A percentile compares a stretch with the other conserved stretches of the same genome.
phyloP scores from a whole-genome alignment of 2,797 vertebrate species.

The Takifugu rubripes region DNA sequence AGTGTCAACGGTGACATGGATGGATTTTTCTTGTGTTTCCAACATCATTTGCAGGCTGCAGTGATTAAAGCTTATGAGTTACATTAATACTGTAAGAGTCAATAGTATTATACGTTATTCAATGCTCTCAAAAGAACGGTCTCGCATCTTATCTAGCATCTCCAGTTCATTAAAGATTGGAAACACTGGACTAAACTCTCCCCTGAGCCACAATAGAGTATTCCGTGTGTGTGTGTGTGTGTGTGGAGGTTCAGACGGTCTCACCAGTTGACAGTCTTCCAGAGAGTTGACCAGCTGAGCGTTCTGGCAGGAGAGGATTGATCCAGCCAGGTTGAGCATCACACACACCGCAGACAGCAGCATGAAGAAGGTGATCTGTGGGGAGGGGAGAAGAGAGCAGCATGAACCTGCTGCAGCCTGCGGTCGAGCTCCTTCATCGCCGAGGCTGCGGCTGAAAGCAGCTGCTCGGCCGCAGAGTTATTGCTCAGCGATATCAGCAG shows the following conservation, averaged over 20 bases:
- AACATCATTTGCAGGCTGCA: too few species aligned
- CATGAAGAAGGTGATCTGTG: slow-evolving; percentile 98
- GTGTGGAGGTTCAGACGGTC: slow-evolving; percentile 46
- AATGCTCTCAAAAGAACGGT: too few species aligned
- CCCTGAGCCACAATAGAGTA: too few species aligned
- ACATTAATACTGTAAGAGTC: too few species aligned
- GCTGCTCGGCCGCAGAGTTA: neutral
- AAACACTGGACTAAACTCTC: too few species aligned
- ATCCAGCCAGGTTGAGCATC: slow-evolving; percentile 97
- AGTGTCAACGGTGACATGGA: too few species aligned
- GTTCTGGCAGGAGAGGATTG: slow-evolving; percentile 98
- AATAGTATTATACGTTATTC: too few species aligned
- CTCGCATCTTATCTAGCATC: too few species aligned
- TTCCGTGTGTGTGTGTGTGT: neutral
- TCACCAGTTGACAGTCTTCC: slow-evolving; percentile 96
- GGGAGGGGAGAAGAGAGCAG: slow-evolving; percentile 16
- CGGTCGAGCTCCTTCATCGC: slow-evolving; percentile 2
- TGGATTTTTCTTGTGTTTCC: too few species aligned
- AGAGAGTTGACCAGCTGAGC: slow-evolving; percentile 95
- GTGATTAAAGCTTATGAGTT: too few species aligned
- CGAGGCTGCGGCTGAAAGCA: slow-evolving; percentile 11
- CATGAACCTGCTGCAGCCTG: slow-evolving; percentile 3
- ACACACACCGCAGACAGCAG: slow-evolving; percentile 96
- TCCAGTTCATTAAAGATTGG: too few species aligned
- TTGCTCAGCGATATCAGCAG: slow-evolving; percentile 28